Evolutionary conservation across 1,140 invertebrate species (phyloP), one percentile per base, ranked within the genome.

Genomic region (Oscheius sp.): DNA sequence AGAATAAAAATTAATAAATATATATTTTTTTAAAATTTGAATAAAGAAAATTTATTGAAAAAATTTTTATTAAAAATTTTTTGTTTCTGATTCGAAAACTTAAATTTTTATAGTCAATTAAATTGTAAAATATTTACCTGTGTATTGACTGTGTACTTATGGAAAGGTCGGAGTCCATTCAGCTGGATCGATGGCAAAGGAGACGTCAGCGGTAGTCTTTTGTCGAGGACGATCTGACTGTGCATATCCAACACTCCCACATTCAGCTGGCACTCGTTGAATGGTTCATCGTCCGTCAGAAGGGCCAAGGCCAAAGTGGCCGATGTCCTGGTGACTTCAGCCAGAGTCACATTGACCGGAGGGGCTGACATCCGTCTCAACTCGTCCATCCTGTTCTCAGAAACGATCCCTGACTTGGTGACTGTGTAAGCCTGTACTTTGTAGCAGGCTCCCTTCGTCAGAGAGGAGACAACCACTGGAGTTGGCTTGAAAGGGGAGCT

Each of bases 341-440:
- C 78, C 29, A 83, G 62, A 2, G 72, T 58, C 7, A 83, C 49
- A 32, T 82, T 77, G 3, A 82, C 62, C 18, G 76, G 52, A 13
- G 82, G 81, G 3, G 80, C 49, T 36, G 63, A 59, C 35, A 83
- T 70, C 46, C 82, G 42, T 28, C 77, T 68, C 26, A 68, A 71
- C 68, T 84, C 74, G 61, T 83, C 81, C 55, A 77, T 77, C 28
- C 78, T 68, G 26, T 80, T 67, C 23, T 74, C 73, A 2, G 82
- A 83, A 20, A 84, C 80, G 26, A 83, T 83, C 49, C 82, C 82
- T 18, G 82, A 81, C 26, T 76, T 75, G 0, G 82, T 83, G 15
- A 83, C 82, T 4, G 82, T 83, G 73, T 83, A 83, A 2, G 82
- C 35, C 63, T 80, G 79, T 31, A 82, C 65, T 58, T 80, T 81